phyloP scores from a whole-genome alignment of 1,140 invertebrate species.

The Thaumetopoea pityocampa region DNA sequence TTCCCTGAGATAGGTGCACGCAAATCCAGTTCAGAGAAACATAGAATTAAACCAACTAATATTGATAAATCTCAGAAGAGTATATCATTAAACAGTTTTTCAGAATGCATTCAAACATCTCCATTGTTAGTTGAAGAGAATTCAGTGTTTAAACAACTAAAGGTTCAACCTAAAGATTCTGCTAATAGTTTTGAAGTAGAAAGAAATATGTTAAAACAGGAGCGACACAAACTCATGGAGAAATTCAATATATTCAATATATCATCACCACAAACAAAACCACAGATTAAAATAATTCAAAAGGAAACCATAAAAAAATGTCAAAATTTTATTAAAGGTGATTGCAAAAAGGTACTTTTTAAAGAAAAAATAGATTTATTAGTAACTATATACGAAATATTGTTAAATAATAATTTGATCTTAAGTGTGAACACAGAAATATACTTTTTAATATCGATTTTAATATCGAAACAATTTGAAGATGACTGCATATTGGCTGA shows the following conservation, averaged over 20 bases:
- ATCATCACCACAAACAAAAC: constrained; percentile 30
- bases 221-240: constrained; percentile 67
- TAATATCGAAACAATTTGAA: constrained; percentile 56
- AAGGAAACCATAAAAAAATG: constrained; percentile 37
- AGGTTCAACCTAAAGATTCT: constrained; percentile 49
- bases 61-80: constrained; percentile 57
- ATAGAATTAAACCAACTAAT: constrained; percentile 68
- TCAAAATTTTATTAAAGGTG: constrained; percentile 39
- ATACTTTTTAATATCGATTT: constrained; percentile 66
- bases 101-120: constrained; percentile 41
- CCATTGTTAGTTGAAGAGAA: constrained; percentile 54
- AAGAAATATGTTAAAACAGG: constrained; percentile 60
- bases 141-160: constrained; percentile 57
- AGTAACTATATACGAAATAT: constrained; percentile 52
- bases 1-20: constrained; percentile 66
- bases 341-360: constrained; percentile 39
- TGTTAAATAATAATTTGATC: constrained; percentile 64
- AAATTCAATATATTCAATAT: constrained; percentile 68
- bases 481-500: constrained; percentile 36
- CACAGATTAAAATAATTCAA: constrained; percentile 49
- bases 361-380: constrained; percentile 57
- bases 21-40: constrained; percentile 49
- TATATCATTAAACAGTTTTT: constrained; percentile 56
- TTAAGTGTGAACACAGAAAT: constrained; percentile 63
- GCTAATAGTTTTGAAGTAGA: constrained; percentile 56